Evolutionary conservation across 2,888 invertebrate species (phyloP).

Genomic region (Dynastes tityus): DNA sequence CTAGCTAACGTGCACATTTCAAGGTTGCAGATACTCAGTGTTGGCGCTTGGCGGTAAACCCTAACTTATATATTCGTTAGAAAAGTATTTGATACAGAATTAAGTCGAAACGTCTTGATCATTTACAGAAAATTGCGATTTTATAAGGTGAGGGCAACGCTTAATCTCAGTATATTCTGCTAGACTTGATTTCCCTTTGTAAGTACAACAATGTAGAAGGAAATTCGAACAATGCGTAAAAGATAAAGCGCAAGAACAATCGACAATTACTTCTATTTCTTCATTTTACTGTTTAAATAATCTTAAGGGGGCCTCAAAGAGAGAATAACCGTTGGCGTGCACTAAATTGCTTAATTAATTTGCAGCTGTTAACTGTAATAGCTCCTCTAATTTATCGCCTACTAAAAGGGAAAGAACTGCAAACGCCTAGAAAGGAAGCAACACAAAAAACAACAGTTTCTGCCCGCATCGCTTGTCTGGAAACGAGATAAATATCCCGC

Average conservation of each 20-base stretch:
- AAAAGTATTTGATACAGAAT: too few species aligned
- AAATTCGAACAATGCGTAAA: background rate
- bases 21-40: too few species aligned
- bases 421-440: conserved; percentile 10
- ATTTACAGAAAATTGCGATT: too few species aligned
- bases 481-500: conserved; percentile 23
- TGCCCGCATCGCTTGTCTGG: conserved; percentile 35
- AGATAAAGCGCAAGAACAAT: background rate
- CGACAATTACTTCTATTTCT: background rate
- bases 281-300: conserved; percentile 32
- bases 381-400: conserved; percentile 30
- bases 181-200: background rate
- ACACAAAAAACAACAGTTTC: conserved; percentile 16
- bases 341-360: conserved; percentile 29
- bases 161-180: too few species aligned
- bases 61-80: too few species aligned
- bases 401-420: conserved; percentile 12
- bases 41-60: too few species aligned
- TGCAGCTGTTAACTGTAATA: conserved; percentile 33
- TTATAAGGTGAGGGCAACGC: too few species aligned
- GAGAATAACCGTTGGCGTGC: conserved; percentile 1
- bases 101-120: too few species aligned
- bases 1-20: too few species aligned
- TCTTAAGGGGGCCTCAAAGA: conserved; percentile 11
- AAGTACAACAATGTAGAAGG: background rate